Evolutionary conservation across 2,888 invertebrate genomes (phyloP).

Genomic region (Anticlea derivata): DNA sequence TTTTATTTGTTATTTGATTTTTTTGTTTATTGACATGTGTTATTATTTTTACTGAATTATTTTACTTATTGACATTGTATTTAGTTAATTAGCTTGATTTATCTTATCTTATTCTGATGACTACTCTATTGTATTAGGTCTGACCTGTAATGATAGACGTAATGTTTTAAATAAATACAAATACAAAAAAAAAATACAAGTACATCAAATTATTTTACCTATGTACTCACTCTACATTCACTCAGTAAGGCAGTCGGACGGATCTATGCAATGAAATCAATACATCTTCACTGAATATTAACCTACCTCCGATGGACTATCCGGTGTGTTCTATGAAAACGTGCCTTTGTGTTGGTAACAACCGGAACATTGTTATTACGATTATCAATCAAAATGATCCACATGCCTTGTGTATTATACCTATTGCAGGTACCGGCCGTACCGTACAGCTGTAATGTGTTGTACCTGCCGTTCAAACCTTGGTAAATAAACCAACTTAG

Average conservation of each 20-base stretch:
- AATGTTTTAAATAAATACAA: too few relatives aligned
- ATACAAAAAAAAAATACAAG: too few relatives aligned
- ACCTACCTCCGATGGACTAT: slow-evolving; percentile 18
- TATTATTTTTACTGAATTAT: too few relatives aligned
- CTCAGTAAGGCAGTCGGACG: slow-evolving; percentile 1
- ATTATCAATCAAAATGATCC: slow-evolving; percentile 56
- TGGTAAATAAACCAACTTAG: too few relatives aligned
- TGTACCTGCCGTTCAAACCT: too few relatives aligned
- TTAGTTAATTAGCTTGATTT: too few relatives aligned
- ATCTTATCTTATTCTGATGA: too few relatives aligned
- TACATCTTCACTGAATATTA: slow-evolving; percentile 7
- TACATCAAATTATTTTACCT: not conserved
- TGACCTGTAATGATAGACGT: too few relatives aligned
- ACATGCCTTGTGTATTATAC: slow-evolving; percentile 41
- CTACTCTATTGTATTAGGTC: too few relatives aligned
- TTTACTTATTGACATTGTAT: too few relatives aligned
- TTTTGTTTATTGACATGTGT: too few relatives aligned
- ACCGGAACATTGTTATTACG: slow-evolving; percentile 73
- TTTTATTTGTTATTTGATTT: too few relatives aligned
- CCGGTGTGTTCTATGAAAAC: slow-evolving; percentile 36
- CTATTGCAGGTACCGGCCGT: slow-evolving; percentile 3
- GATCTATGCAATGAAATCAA: slow-evolving; percentile 10
- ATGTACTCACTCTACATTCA: slow-evolving; percentile 4
- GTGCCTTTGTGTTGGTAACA: slow-evolving; percentile 60
- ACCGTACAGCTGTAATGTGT: not conserved